phyloP scores from a whole-genome alignment of 2,113 vertebrate species.

The Coptodon bakossiorum region DNA sequence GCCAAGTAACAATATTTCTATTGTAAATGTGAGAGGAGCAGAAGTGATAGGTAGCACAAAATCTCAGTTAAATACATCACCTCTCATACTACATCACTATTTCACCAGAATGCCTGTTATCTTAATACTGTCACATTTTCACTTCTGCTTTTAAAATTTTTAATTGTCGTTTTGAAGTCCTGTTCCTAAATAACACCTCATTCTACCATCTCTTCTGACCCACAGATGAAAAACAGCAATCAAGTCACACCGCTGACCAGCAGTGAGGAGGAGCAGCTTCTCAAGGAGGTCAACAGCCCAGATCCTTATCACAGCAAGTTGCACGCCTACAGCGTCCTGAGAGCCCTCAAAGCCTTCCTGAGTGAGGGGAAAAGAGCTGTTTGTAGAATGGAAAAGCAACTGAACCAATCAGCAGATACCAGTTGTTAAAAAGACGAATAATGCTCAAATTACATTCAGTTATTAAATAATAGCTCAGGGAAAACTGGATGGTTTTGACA shows the following conservation, averaged over 20 bases:
- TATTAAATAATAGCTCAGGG: not conserved
- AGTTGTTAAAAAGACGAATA: not conserved
- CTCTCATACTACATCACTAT: not conserved
- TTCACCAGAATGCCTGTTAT: not conserved
- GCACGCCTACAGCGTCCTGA: conserved; percentile 69
- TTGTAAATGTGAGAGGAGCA: not conserved
- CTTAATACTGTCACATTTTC: not conserved
- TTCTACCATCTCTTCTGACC: not conserved
- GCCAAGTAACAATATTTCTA: not conserved
- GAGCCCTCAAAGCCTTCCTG: conserved; percentile 71
- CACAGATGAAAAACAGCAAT: conserved; percentile 61
- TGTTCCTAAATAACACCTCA: not conserved
- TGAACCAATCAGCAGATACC: not conserved
- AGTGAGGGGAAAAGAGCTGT: conserved; percentile 60
- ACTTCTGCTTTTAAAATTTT: not conserved
- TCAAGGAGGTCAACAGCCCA: conserved; percentile 14
- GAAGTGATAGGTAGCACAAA: not conserved
- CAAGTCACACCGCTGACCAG: conserved; percentile 22
- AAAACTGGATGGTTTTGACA: not conserved
- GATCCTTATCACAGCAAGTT: conserved; percentile 66
- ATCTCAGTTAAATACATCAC: not conserved
- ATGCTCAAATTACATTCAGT: not conserved
- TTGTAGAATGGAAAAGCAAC: not conserved
- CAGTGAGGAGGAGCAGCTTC: conserved; percentile 29
- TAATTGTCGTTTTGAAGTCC: not conserved